Evolutionary conservation across 2,113 vertebrate genomes (phyloP).

Genomic region (Pampusana beccarii): DNA sequence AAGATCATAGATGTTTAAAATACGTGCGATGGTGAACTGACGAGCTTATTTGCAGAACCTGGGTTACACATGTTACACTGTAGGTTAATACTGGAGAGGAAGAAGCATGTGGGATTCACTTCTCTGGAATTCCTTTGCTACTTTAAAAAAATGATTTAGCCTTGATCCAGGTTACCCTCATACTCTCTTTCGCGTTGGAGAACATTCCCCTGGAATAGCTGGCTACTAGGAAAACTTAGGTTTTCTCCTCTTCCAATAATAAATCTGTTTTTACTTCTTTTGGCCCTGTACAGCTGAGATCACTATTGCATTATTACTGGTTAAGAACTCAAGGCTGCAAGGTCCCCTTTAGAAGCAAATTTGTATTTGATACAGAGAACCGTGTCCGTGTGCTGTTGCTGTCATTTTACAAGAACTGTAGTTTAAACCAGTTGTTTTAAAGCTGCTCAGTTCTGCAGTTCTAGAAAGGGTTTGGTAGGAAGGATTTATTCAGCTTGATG

Average conservation of each 20-base stretch:
- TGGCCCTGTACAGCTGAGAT: neutral
- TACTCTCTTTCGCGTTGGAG: neutral
- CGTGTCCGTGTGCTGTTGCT: neutral
- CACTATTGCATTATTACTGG: neutral
- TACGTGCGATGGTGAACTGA: fast-evolving
- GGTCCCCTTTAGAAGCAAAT: neutral
- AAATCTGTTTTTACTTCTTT: neutral
- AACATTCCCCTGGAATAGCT: neutral
- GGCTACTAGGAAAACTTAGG: neutral
- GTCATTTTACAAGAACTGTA: neutral
- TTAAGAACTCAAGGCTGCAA: neutral
- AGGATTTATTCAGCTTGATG: neutral
- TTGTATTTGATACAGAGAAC: neutral
- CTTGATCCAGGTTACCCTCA: neutral
- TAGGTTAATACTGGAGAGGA: neutral
- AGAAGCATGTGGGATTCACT: neutral
- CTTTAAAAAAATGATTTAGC: neutral
- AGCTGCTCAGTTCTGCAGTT: neutral
- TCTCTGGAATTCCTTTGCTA: neutral
- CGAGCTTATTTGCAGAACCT: neutral
- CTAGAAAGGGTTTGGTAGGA: neutral
- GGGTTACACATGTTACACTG: fast-evolving
- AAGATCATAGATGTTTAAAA: neutral
- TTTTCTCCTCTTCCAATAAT: neutral
- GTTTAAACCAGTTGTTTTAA: neutral